Evolutionary conservation across 1,140 invertebrate species (phyloP).

Genomic region (Scaptomyza graminum): DNA sequence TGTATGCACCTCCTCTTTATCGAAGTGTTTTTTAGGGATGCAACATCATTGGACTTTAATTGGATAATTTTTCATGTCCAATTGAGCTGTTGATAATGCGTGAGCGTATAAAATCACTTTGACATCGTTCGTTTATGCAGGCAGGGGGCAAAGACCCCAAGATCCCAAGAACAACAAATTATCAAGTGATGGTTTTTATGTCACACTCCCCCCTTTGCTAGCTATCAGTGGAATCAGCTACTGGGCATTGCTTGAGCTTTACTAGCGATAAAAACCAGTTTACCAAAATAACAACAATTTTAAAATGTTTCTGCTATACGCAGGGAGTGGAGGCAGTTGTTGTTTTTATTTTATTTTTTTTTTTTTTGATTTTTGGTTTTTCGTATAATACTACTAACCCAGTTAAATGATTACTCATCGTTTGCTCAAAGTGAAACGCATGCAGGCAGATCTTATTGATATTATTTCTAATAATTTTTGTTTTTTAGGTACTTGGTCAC

Average conservation of each 20-base stretch:
- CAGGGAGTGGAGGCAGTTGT: constrained; percentile 18
- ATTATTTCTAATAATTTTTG: constrained; percentile 18
- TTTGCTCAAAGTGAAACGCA: constrained; percentile 47
- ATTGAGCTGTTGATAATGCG: constrained; percentile 51
- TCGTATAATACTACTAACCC: constrained; percentile 66
- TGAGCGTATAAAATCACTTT: constrained; percentile 43
- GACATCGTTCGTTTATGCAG: constrained; percentile 37
- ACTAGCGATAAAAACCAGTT: constrained; percentile 55
- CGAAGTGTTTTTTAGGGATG: neutral
- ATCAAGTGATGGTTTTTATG: constrained; percentile 29
- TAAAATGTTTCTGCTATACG: constrained; percentile 63
- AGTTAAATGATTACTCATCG: constrained; percentile 54
- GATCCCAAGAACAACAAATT: constrained; percentile 31
- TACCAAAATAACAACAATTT: constrained; percentile 10
- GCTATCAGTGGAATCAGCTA: constrained; percentile 37
- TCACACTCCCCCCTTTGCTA: constrained; percentile 4
- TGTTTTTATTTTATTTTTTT: constrained; percentile 8
- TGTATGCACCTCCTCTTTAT: neutral
- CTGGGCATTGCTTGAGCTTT: constrained; percentile 21
- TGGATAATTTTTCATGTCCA: constrained; percentile 26
- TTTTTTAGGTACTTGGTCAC: constrained; percentile 86
- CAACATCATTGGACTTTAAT: constrained; percentile 24
- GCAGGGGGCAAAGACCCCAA: constrained; percentile 68
- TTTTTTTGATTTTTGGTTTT: constrained; percentile 1
- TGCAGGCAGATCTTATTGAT: constrained; percentile 23